A percentile compares a stretch with the other conserved stretches of the same genome.
Evolutionary conservation across 2,113 vertebrate genomes (phyloP).

Genomic region (Odobenus rosmarus): DNA sequence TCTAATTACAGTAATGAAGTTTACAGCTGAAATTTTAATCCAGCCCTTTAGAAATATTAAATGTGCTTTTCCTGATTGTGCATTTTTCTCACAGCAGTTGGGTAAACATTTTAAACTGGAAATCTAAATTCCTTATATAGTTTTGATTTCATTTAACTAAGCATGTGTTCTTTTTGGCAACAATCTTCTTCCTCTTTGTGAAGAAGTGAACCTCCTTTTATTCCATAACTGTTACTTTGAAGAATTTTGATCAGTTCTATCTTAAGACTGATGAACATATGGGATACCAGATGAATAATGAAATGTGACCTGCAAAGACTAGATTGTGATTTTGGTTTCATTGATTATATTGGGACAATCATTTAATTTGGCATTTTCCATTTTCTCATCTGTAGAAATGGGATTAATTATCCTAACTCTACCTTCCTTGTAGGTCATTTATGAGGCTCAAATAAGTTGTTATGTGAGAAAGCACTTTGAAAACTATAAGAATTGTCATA

Average conservation of each 20-base stretch:
- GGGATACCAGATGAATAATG: slow-evolving; percentile 36
- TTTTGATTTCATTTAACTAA: slow-evolving; percentile 80
- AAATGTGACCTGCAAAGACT: slow-evolving; percentile 30
- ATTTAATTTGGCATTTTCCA: slow-evolving; percentile 48
- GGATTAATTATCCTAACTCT: slow-evolving; percentile 12
- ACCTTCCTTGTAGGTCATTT: neutral
- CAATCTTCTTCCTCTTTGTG: slow-evolving; percentile 62
- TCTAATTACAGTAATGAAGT: slow-evolving; percentile 75
- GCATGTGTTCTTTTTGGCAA: slow-evolving; percentile 62
- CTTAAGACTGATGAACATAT: slow-evolving; percentile 48
- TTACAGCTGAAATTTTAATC: slow-evolving; percentile 80
- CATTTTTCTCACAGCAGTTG: slow-evolving; percentile 77
- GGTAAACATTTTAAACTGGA: slow-evolving; percentile 72
- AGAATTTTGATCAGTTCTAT: slow-evolving; percentile 60
- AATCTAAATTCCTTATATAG: slow-evolving; percentile 70
- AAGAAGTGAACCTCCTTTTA: slow-evolving; percentile 26
- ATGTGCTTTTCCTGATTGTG: slow-evolving; percentile 80
- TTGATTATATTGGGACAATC: neutral
- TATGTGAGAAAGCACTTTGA: slow-evolving; percentile 10
- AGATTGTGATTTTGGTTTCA: slow-evolving; percentile 23
- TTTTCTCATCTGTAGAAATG: slow-evolving; percentile 33
- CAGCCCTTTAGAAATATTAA: slow-evolving; percentile 73
- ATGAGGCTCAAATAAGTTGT: neutral
- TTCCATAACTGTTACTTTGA: slow-evolving; percentile 35
- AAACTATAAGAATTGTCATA: slow-evolving; percentile 6